Evolutionary conservation across 2,888 invertebrate genomes (phyloP), one percentile per base, ranked within the genome.

Genomic region (Cephus pygmeus): DNA sequence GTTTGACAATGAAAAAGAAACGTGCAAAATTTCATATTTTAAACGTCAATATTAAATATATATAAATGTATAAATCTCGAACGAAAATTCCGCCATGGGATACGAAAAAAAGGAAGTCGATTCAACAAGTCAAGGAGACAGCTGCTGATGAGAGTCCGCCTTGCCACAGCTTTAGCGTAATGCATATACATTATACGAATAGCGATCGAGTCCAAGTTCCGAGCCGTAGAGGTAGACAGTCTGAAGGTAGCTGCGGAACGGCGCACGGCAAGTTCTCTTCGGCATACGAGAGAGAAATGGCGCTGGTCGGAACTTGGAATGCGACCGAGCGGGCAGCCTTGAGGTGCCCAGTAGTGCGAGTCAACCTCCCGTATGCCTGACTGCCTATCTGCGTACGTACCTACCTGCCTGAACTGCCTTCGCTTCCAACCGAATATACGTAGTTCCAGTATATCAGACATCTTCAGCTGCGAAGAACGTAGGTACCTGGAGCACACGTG

Each of bases 261-360:
- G 77, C 6, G 56, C 23, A 56, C 56, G 56, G 56, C 23, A 23
- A 56, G 56, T 56, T 23, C 56, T 23, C 56, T 23, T 56, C 56
- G 56, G 56, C 9, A 23, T 56, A 34, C 71, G 71, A 12, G 71
- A 71, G 74, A 74, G 74, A 74, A 35, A 34, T 34, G 36, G 74
- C 34, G 74, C 35, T 9, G 74, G 34, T 35, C 12, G 30, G 12
- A 87, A 87, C 84, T 86, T 87, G 88, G 88, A 88, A 88, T 88
- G 87, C 86, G 86, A 87, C 88, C 88, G 85, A 85, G 85, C 86
- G 84, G 86, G 83, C 87, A 88, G 88, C 87, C 87, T 89, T 89
- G 87, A 87, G 87, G 81, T 83, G 83, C 79, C 83, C 83, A 88
- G 88, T 89, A 87, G 87, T 84, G 81, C 86, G 87, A 88, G 86